Percentiles rank a stretch among this genome's conserved stretches.
phyloP scores from a whole-genome alignment of 35 echinoderm and acorn worm genomes.

The Stichopus chloronotus region DNA sequence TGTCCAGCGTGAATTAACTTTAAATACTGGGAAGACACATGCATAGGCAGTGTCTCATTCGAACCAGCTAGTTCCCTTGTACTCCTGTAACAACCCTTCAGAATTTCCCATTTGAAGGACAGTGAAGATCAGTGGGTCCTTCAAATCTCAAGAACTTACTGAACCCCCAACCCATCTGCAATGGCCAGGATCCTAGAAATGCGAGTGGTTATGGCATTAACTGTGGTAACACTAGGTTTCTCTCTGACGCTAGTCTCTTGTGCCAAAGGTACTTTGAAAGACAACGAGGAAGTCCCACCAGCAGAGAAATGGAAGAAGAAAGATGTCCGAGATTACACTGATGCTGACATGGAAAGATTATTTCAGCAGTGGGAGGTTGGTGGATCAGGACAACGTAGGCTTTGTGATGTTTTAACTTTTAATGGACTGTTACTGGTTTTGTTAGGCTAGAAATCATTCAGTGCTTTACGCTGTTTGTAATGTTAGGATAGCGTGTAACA shows the following conservation, averaged over 20 bases:
- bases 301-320: slow-evolving; percentile 92
- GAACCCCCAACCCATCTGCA: background rate
- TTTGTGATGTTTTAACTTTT: background rate
- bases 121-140: too few relatives aligned
- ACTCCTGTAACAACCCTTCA: too few relatives aligned
- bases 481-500: too few relatives aligned
- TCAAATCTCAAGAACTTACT: too few relatives aligned
- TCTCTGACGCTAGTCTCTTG: background rate
- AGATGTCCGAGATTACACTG: slow-evolving; percentile 88
- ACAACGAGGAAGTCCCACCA: slow-evolving; percentile 30
- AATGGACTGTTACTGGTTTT: background rate
- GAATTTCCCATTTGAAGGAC: too few relatives aligned
- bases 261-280: background rate
- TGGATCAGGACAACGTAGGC: background rate
- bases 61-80: too few relatives aligned
- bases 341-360: slow-evolving; percentile 90
- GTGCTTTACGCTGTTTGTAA: too few relatives aligned
- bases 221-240: background rate
- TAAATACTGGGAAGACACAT: background rate
- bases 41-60: background rate
- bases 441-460: too few relatives aligned
- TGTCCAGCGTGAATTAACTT: background rate
- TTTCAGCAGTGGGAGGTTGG: slow-evolving; percentile 97
- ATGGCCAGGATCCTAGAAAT: background rate
- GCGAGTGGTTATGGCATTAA: background rate